Evolutionary conservation across 2,113 vertebrate genomes (phyloP).

Genomic region (Hyaena hyaena): DNA sequence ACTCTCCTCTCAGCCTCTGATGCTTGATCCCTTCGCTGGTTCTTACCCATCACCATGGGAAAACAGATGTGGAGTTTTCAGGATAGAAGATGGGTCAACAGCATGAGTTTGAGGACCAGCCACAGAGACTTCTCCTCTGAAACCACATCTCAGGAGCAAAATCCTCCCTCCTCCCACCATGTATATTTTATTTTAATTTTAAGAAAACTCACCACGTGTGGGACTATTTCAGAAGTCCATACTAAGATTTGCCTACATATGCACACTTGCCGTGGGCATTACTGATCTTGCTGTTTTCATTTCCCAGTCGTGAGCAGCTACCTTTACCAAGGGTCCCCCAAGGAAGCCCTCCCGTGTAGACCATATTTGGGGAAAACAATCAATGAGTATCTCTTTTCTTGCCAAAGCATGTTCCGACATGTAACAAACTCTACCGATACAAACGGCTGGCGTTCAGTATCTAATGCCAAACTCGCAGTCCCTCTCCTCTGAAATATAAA

Average conservation of each 20-base stretch:
- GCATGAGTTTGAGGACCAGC: constrained; percentile 58
- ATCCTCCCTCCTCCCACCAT: rapidly evolving
- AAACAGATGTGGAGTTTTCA: constrained; percentile 54
- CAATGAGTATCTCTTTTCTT: neutral
- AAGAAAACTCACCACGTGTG: neutral
- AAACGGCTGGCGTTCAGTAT: neutral
- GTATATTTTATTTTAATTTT: neutral
- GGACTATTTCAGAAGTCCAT: constrained; percentile 52
- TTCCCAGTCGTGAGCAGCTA: neutral
- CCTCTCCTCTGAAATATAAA: neutral
- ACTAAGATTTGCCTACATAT: constrained; percentile 8
- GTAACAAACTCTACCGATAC: constrained; percentile 6
- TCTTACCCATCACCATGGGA: neutral
- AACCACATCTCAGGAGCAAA: constrained; percentile 37
- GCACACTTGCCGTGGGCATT: neutral
- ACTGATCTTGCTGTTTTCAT: neutral
- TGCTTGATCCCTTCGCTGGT: neutral
- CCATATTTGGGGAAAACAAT: neutral
- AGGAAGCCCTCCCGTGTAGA: neutral
- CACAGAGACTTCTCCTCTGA: constrained; percentile 58
- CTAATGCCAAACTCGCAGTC: neutral
- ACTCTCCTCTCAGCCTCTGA: neutral
- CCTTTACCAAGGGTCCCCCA: neutral
- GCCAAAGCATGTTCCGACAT: constrained; percentile 40
- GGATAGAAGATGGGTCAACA: constrained; percentile 45